Conservation (phyloP, 2,113 vertebrate genomes). For the Aptenodytes patagonicus region DNA sequence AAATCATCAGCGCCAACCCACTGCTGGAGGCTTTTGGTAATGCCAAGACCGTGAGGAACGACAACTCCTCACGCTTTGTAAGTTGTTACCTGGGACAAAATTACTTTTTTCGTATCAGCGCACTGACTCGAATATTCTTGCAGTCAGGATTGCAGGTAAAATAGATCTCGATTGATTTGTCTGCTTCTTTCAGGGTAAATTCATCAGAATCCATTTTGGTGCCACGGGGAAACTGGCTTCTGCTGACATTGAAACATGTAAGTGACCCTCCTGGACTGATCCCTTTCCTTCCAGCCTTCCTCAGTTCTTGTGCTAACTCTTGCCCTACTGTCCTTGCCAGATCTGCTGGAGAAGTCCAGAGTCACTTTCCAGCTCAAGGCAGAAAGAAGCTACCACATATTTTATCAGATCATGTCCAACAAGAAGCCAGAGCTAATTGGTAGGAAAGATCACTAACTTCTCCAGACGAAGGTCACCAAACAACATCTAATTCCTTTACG, state of each 20-base stretch:
- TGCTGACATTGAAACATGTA: conserved; percentile 94
- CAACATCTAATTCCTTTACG: neutral
- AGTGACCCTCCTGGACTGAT: conserved; percentile 13
- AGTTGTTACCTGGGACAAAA: conserved; percentile 18
- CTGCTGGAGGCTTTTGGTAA: conserved; percentile 80
- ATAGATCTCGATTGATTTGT: neutral
- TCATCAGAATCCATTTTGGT: conserved; percentile 93
- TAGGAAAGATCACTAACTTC: conserved; percentile 38
- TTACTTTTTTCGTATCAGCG: neutral
- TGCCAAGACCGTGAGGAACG: conserved; percentile 79
- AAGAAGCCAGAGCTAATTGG: conserved; percentile 84
- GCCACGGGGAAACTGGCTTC: conserved; percentile 88
- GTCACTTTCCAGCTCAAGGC: conserved; percentile 83
- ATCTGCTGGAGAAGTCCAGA: conserved; percentile 82
- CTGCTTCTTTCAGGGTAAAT: conserved; percentile 83
- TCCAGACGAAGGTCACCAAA: neutral
- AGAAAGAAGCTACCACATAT: conserved; percentile 85
- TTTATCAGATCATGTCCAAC: conserved; percentile 84
- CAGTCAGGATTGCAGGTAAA: no score
- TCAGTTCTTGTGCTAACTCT: neutral
- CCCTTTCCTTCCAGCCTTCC: neutral
- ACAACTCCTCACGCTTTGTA: conserved; percentile 79
- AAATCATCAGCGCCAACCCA: conserved; percentile 78
- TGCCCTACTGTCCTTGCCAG: conserved; percentile 31
- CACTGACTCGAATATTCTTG: neutral